Conservation (phyloP, 2,113 vertebrate genomes). For the Dasyurus viverrinus region DNA sequence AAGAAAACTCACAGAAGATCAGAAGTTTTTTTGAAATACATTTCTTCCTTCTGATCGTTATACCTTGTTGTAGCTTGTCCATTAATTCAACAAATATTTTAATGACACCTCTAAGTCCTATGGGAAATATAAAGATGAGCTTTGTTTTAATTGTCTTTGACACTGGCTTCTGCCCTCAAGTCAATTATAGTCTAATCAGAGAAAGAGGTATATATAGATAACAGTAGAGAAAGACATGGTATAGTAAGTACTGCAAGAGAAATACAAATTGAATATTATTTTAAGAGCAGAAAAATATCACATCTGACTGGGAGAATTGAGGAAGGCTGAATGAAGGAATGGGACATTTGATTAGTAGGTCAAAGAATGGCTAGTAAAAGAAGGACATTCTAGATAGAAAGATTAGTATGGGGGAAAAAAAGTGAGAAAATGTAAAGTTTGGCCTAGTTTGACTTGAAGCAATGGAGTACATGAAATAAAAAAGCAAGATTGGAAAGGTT, state of each 20-base stretch:
- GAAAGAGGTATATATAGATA: neutral
- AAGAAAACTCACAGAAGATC: constrained; percentile 1
- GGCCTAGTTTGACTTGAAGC: neutral
- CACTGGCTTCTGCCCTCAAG: neutral
- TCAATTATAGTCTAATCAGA: neutral
- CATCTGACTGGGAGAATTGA: neutral
- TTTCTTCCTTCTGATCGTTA: constrained; percentile 5
- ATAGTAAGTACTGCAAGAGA: neutral
- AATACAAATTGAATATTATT: neutral
- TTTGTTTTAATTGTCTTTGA: neutral
- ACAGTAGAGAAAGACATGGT: neutral
- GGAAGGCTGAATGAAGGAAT: neutral
- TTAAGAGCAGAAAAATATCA: neutral
- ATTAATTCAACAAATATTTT: neutral
- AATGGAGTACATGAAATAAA: neutral
- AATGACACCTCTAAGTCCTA: neutral
- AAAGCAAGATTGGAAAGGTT: neutral
- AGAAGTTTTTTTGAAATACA: neutral
- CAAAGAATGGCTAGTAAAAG: neutral
- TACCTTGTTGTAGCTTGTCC: neutral
- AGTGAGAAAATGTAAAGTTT: neutral
- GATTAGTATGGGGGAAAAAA: neutral
- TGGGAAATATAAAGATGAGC: neutral
- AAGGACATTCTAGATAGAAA: neutral
- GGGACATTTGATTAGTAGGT: neutral